phyloP scores from a whole-genome alignment of 2,797 vertebrate species.

The Eospalax fontanierii region DNA sequence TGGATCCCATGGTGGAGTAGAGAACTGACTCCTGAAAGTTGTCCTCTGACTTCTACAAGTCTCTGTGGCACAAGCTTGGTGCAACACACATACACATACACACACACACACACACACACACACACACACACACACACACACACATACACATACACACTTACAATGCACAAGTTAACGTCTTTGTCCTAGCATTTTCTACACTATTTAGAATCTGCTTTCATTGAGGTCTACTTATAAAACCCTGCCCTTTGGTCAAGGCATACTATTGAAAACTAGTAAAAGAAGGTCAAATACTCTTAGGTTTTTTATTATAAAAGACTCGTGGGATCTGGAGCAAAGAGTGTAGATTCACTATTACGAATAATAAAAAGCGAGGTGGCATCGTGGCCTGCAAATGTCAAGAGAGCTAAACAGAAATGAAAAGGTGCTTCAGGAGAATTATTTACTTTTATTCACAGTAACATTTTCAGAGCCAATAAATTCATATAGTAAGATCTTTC shows the following conservation, averaged over 20 bases:
- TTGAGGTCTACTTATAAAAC: slow-evolving; percentile 34
- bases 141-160: background rate
- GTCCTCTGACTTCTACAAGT: background rate
- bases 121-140: background rate
- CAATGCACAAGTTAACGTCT: background rate
- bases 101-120: background rate
- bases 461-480: background rate
- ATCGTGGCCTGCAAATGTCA: slow-evolving; percentile 16
- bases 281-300: slow-evolving; percentile 53
- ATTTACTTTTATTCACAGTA: background rate
- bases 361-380: slow-evolving; percentile 36
- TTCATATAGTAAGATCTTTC: slow-evolving; percentile 6
- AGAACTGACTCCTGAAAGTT: background rate
- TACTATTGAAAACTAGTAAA: slow-evolving; percentile 58
- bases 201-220: slow-evolving; percentile 1
- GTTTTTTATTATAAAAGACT: slow-evolving; percentile 43
- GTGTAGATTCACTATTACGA: background rate
- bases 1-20: background rate
- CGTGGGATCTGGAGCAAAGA: slow-evolving; percentile 22
- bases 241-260: background rate
- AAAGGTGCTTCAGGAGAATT: background rate
- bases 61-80: background rate
- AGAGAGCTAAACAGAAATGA: slow-evolving; percentile 18
- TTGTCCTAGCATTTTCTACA: background rate
- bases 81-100: background rate